phyloP scores from a whole-genome alignment of 2,797 vertebrate genomes.

The Sebastes taczanowskii region DNA sequence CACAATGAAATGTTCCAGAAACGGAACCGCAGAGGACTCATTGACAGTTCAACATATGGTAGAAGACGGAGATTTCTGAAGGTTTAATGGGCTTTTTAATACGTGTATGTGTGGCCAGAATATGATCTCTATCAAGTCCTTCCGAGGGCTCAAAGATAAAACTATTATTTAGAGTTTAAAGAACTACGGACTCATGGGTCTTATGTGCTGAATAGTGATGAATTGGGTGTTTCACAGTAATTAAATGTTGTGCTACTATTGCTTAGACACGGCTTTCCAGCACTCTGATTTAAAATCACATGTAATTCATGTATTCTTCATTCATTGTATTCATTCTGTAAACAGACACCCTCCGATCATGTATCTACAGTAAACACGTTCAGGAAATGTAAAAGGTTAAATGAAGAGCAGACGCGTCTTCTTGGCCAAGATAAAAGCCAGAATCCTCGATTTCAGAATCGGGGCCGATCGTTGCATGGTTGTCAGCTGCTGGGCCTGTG shows the following conservation, averaged over 20 bases:
- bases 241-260: not conserved
- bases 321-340: not conserved
- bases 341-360: not conserved
- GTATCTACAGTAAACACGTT: not conserved
- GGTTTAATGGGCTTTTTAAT: not conserved
- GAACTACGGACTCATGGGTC: not conserved
- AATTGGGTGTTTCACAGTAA: not conserved
- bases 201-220: not conserved
- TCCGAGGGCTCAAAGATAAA: not conserved
- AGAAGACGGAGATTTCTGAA: not conserved
- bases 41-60: not conserved
- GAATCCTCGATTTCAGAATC: constrained; percentile 6
- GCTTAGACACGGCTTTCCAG: not conserved
- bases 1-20: constrained; percentile 15
- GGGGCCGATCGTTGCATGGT: constrained; percentile 8
- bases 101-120: constrained; percentile 3
- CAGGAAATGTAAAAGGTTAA: constrained; percentile 6
- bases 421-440: constrained; percentile 9
- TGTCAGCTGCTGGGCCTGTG: constrained; percentile 35
- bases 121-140: not conserved
- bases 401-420: constrained; percentile 16
- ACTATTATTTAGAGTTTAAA: not conserved
- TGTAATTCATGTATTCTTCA: not conserved
- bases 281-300: not conserved
- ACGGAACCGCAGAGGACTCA: constrained; percentile 3